Percentiles rank a stretch among this genome's conserved stretches.
phyloP scores from a whole-genome alignment of 2,888 invertebrate genomes.

The Mythimna impura region DNA sequence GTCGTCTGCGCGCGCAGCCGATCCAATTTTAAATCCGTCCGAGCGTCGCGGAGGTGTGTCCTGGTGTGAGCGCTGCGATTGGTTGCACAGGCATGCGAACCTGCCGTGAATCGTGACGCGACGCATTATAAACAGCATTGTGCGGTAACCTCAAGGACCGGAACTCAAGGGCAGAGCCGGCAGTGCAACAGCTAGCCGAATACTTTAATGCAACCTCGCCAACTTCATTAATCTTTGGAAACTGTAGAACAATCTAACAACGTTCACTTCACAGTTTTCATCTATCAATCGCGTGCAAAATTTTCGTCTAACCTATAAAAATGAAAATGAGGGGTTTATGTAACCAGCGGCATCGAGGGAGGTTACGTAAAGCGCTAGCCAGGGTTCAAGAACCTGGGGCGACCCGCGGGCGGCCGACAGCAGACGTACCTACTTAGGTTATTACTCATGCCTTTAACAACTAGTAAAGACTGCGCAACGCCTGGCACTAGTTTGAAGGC shows the following conservation, averaged over 20 bases:
- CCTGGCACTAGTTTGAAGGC: slow-evolving; percentile 13
- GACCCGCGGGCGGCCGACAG: slow-evolving; percentile 58
- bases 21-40: slow-evolving; percentile 84
- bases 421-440: slow-evolving; percentile 38
- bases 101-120: slow-evolving; percentile 57
- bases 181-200: slow-evolving; percentile 21
- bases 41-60: slow-evolving; percentile 86
- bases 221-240: slow-evolving; percentile 6
- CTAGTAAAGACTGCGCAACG: slow-evolving; percentile 14
- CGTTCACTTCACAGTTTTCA: neutral
- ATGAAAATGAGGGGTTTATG: slow-evolving; percentile 51
- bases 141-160: slow-evolving; percentile 61
- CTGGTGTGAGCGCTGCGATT: slow-evolving; percentile 74
- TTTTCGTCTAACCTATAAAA: slow-evolving; percentile 39
- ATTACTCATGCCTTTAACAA: slow-evolving; percentile 46
- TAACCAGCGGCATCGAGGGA: slow-evolving; percentile 50
- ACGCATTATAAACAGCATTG: slow-evolving; percentile 57
- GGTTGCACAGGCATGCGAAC: slow-evolving; percentile 71
- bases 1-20: slow-evolving; percentile 85
- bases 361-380: slow-evolving; percentile 65
- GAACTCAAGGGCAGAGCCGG: slow-evolving; percentile 57
- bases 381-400: slow-evolving; percentile 70
- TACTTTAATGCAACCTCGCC: slow-evolving; percentile 21
- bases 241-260: slow-evolving; percentile 1
- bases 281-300: slow-evolving; percentile 31